phyloP scores from a whole-genome alignment of 2,113 vertebrate genomes.

The Cariama cristata region DNA sequence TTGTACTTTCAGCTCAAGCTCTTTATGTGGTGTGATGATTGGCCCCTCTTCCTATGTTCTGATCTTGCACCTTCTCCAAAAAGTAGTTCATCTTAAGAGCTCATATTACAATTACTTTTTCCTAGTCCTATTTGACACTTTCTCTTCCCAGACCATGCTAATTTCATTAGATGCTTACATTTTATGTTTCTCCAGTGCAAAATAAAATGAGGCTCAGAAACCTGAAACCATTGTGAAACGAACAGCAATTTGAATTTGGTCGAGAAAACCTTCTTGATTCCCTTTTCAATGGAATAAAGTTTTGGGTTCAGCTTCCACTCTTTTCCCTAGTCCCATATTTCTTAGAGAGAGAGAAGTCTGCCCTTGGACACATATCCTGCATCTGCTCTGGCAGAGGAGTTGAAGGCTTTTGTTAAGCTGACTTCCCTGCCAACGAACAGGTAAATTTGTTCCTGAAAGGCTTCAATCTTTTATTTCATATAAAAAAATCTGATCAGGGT shows the following conservation, averaged over 20 bases:
- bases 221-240: neutral
- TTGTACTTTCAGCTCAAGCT: constrained; percentile 55
- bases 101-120: neutral
- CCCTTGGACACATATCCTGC: neutral
- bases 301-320: neutral
- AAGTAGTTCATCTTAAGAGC: neutral
- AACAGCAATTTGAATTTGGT: neutral
- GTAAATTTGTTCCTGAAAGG: neutral
- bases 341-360: neutral
- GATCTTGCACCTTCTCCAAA: constrained; percentile 8
- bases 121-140: neutral
- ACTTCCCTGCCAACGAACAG: neutral
- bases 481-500: neutral
- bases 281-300: neutral
- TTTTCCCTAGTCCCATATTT: neutral
- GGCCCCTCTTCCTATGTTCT: neutral
- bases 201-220: neutral
- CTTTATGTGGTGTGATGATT: constrained; percentile 26
- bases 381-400: neutral
- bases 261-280: neutral
- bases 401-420: neutral
- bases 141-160: neutral
- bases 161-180: neutral
- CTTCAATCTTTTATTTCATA: neutral
- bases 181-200: neutral